Conservation (phyloP, 1,140 invertebrate species). For the Aphidius gifuensis region DNA sequence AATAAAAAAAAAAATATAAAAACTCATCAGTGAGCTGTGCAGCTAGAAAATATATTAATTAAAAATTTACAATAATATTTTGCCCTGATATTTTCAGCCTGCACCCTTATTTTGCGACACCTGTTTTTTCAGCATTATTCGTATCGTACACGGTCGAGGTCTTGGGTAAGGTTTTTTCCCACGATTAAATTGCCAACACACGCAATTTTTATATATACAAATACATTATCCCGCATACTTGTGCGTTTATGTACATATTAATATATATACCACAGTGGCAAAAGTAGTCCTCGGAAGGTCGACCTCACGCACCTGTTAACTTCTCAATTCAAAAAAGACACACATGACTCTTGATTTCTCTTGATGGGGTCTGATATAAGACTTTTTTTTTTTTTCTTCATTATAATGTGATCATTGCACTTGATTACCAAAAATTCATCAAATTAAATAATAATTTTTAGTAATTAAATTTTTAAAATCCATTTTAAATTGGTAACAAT, state of each 20-base stretch:
- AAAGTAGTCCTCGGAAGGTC: conserved; percentile 19
- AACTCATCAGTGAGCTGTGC: too few species aligned
- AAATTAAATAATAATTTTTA: too few species aligned
- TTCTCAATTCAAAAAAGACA: conserved; percentile 1
- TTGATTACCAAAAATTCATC: too few species aligned
- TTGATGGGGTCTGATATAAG: too few species aligned
- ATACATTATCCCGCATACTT: neutral
- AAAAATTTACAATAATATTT: neutral
- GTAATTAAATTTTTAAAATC: too few species aligned
- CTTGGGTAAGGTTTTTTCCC: conserved; percentile 31
- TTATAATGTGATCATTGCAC: neutral
- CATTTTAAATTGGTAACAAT: too few species aligned
- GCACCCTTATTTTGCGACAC: conserved; percentile 29
- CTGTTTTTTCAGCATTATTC: conserved; percentile 23
- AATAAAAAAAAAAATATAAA: too few species aligned
- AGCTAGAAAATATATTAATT: too few species aligned
- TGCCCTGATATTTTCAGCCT: too few species aligned
- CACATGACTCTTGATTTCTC: neutral
- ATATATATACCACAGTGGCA: neutral
- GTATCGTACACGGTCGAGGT: neutral
- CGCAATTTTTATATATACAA: conserved; percentile 1
- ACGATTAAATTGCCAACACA: conserved; percentile 35
- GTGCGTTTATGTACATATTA: too few species aligned
- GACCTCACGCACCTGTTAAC: conserved; percentile 3
- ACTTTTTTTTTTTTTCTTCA: neutral